Evolutionary conservation across 2,113 vertebrate genomes (phyloP), one percentile per base, ranked within the genome.

Genomic region (Elachura formosa): DNA sequence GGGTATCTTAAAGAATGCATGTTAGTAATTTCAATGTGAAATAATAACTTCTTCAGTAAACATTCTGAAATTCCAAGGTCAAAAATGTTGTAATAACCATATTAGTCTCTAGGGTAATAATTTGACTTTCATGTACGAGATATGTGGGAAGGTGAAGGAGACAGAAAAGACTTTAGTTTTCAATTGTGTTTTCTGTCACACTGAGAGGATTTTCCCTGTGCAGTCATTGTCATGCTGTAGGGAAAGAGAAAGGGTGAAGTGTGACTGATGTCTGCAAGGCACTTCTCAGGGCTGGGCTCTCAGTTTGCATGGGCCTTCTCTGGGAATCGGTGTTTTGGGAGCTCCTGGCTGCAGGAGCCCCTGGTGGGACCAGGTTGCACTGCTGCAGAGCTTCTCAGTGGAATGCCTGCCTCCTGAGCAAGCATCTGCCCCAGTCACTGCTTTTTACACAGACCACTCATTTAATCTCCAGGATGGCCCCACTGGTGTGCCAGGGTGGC

Each of bases 1-100:
- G 93, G 94, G 90, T 90, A 72, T 77, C 48, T 75, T 78, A 67
- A 84, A 69, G 68, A 95, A 67, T 49, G 63, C 62, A 73, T 12
- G 25, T 92, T 87, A 77, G 74, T 79, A 94, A 96, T 96, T 97
- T 96, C 63, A 77, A 40, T 80, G 84, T 72, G 83, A 96, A 97
- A 94, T 89, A 94, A 93, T 91, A 93, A 93, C 76, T 96, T 96
- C 88, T 94, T 92, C 89, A 83, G 71, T 81, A 94, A 95, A 80
- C 85, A 93, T 95, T 59, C 85, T 94, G 85, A 91, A 95, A 93
- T 91, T 83, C 54, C 66, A 13, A 17, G 66, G 80, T 77, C 3
- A 7, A 82, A 77, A 90, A 36, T 86, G 84, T 87, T 95, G 76
- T 82, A 74, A 64, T 94, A 94, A 94, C 74, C 84, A 67, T 87